Evolutionary conservation across 2,888 invertebrate genomes (phyloP).

Genomic region (Nomada fabriciana): DNA sequence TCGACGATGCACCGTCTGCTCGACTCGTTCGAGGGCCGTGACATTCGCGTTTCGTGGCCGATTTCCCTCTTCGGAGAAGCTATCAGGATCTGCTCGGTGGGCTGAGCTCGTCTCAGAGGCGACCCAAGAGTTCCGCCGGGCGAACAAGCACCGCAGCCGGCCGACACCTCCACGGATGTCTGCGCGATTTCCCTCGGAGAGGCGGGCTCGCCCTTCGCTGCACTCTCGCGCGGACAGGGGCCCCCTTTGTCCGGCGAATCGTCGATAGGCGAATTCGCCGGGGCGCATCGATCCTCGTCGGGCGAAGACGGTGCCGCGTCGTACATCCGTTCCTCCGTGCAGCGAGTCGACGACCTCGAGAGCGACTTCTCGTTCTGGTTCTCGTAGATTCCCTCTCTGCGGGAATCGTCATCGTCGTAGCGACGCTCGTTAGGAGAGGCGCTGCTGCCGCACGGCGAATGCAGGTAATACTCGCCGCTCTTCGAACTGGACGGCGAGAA

Average conservation of each 20-base stretch:
- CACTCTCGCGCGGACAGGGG: slow-evolving; percentile 2
- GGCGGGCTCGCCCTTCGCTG: neutral
- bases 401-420: slow-evolving; percentile 55
- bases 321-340: slow-evolving; percentile 73
- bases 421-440: slow-evolving; percentile 68
- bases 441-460: slow-evolving; percentile 72
- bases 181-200: slow-evolving; percentile 1
- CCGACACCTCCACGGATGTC: slow-evolving; percentile 18
- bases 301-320: slow-evolving; percentile 72
- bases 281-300: slow-evolving; percentile 44
- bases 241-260: slow-evolving; percentile 24
- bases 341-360: slow-evolving; percentile 33
- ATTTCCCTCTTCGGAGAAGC: slow-evolving; percentile 80
- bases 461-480: slow-evolving; percentile 81
- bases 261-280: neutral
- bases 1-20: slow-evolving; percentile 62
- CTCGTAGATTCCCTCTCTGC: slow-evolving; percentile 72
- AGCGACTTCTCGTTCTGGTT: slow-evolving; percentile 52
- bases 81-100: slow-evolving; percentile 80
- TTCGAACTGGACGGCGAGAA: slow-evolving; percentile 82
- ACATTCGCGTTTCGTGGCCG: slow-evolving; percentile 67
- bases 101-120: slow-evolving; percentile 72
- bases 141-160: neutral
- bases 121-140: slow-evolving; percentile 15
- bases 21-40: slow-evolving; percentile 62